Percentiles rank a stretch among this genome's conserved stretches.
Conservation (phyloP, 2,888 invertebrate genomes). For the Parnassius smintheus region DNA sequence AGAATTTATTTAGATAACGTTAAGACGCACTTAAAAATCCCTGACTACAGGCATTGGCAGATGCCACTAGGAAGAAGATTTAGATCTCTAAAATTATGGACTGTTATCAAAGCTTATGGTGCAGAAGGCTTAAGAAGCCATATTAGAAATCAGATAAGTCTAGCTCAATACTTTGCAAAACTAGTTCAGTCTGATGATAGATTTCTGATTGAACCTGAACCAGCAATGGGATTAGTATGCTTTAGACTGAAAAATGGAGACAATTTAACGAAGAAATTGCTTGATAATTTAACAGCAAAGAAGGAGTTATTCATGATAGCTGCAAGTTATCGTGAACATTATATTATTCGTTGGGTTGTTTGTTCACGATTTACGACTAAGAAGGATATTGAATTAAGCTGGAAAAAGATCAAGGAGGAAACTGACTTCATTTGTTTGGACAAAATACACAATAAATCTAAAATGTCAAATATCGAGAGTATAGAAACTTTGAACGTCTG, state of each 20-base stretch:
- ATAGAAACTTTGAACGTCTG: slow-evolving; percentile 51
- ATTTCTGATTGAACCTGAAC: slow-evolving; percentile 89
- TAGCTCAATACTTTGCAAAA: slow-evolving; percentile 90
- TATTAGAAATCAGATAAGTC: slow-evolving; percentile 86
- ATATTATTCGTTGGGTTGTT: slow-evolving; percentile 90
- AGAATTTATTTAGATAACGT: slow-evolving; percentile 88
- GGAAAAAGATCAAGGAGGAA: slow-evolving; percentile 84
- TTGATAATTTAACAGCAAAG: slow-evolving; percentile 87
- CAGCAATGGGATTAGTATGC: slow-evolving; percentile 91
- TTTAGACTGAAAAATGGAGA: slow-evolving; percentile 91
- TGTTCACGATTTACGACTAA: slow-evolving; percentile 87
- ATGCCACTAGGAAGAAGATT: slow-evolving; percentile 93
- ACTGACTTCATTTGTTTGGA: slow-evolving; percentile 57
- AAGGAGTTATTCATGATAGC: slow-evolving; percentile 92
- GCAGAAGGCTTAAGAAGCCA: slow-evolving; percentile 88
- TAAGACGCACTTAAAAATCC: slow-evolving; percentile 82
- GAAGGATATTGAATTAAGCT: slow-evolving; percentile 88
- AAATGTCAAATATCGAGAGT: slow-evolving; percentile 52
- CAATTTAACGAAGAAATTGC: slow-evolving; percentile 84
- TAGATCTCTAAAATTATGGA: slow-evolving; percentile 96
- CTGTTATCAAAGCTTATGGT: slow-evolving; percentile 91
- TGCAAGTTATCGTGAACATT: slow-evolving; percentile 84
- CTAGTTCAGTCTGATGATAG: slow-evolving; percentile 85
- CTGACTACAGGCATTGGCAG: slow-evolving; percentile 90
- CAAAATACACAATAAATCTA: slow-evolving; percentile 47